Base-by-base conservation (phyloP, 2,888 invertebrate species). In the Aleiodes alternator region DNA sequence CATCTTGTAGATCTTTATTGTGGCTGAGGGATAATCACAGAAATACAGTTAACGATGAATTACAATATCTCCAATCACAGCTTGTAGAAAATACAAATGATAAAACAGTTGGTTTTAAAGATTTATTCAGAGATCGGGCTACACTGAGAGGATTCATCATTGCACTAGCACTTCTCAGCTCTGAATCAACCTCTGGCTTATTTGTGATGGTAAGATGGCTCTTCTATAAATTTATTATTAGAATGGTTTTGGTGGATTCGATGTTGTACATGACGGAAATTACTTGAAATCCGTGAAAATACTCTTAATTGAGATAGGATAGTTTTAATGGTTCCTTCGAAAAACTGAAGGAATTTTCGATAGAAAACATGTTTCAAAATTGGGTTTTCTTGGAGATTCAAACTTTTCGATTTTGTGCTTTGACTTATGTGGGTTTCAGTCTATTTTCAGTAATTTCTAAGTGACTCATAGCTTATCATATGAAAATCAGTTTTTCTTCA, bases 161-260 rank as follows among this genome's bases (percentile, higher is more conserved):
- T 23, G 82, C 87, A 0, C 71, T 90, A 16, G 88, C 87, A 14
- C 83, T 90, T 11, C 84, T 90, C 70, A 77, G 84, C 31, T 89
- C 89, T 31, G 91, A 91, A 80, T 91, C 91, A 75, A 78, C 90
- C 2, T 87, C 89, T 68, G 91, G 91, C 14, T 89, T 91, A 76
- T 87, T 90, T 14, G 88, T 89, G 0, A 87, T 91, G 83, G 87
- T 91, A 74, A 86, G 86, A 43, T n/a, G n/a, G 23, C 31, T 12
- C 14, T 56, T 16, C 14, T n/a, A 55, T 14, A 23, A 53, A 5
- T 53, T 53, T 53, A 53, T 14, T 38, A n/a, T 55, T 51, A 6
- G 50, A 56, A n/a, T 14, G 4, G 4, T 53, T 53, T 5, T 14
- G 0, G 16, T 55, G n/a, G 16, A 4, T 23, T 23, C 23, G 23